Base-by-base conservation (phyloP, 2,888 invertebrate species). In the Nephrotoma guestfalica region DNA sequence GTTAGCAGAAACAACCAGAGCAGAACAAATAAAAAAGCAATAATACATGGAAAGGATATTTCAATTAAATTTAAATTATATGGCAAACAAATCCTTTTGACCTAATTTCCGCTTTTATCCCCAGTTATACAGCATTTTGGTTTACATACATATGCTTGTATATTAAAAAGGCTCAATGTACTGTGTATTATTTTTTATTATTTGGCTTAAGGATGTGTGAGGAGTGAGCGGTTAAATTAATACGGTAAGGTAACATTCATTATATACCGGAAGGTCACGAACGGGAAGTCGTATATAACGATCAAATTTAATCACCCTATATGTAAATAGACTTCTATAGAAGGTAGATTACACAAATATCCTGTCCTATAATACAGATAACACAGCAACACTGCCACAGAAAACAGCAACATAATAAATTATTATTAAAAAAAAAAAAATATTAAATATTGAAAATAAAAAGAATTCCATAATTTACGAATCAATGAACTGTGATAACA, bases 401-500 rank as follows among this genome's bases (percentile, higher is more conserved):
- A 57, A 51, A 43, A 43, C 43, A 43, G 7, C 18, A 71, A 9
- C 71, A 71, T 71, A 71, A 71, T 7, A 71, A 71, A 71, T 71
- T 71, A 71, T 71, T 71, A 71, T 6, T 6, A 71, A 71, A 71
- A 30, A 30, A 30, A 30, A 30, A 30, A 30, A 2, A 30, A 2
- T 30, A 30, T 30, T 30, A 30, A 71, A 30, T 71, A 51, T 51
- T 18, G 51, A 51, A 51, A 51, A 51, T 51, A 51, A 51, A 51
- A 71, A 71, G 3, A 71, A 18, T 71, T 71, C 71, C 30, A 2
- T 30, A 71, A 71, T 84, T 84, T 84, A 84, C 84, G 41, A 84
- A 84, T 84, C 84, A 84, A 84, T 84, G 84, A 84, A 84, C 84
- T 84, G 84, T 84, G 84, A 41, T 41, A 41, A 84, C 84, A 84